Evolutionary conservation across 2,888 invertebrate species (phyloP).

Genomic region (Tiphia femorata): DNA sequence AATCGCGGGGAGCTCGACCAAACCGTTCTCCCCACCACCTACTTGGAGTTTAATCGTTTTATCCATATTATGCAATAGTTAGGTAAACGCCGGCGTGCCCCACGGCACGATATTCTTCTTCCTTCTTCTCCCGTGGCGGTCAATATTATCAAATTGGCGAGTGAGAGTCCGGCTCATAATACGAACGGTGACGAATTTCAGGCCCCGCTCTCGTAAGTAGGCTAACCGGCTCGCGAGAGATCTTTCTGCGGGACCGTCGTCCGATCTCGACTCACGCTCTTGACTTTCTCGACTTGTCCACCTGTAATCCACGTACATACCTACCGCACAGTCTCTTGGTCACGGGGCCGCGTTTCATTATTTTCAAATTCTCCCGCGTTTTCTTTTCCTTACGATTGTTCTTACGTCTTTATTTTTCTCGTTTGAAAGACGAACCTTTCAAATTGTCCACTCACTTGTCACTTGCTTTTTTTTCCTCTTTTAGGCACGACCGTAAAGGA

Average conservation of each 20-base stretch:
- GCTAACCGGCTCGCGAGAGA: slow-evolving; percentile 55
- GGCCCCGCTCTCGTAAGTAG: slow-evolving; percentile 52
- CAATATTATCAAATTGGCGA: slow-evolving; percentile 33
- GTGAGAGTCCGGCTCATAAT: slow-evolving; percentile 28
- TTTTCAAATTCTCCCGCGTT: no score
- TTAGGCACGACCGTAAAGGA: no score
- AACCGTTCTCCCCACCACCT: slow-evolving; percentile 6
- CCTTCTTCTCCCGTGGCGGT: slow-evolving; percentile 7
- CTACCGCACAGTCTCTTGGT: slow-evolving; percentile 10
- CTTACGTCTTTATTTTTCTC: no score
- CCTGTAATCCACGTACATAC: slow-evolving; percentile 26
- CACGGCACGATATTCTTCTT: slow-evolving; percentile 7
- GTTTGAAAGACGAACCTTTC: no score
- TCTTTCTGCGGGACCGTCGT: slow-evolving; percentile 31
- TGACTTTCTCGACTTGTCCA: slow-evolving; percentile 60
- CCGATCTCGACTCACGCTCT: slow-evolving; percentile 50
- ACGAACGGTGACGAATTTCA: slow-evolving; percentile 37
- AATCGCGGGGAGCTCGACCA: slow-evolving; percentile 16
- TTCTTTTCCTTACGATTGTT: no score
- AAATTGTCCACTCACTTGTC: no score
- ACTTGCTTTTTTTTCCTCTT: no score
- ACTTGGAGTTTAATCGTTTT: slow-evolving; percentile 36
- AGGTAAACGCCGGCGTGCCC: slow-evolving; percentile 34
- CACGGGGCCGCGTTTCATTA: no score
- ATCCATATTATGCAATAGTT: slow-evolving; percentile 39